These are phyloP conservation scores for Zaprionus kolodkinae DNA, from an alignment of 1,140 invertebrate species.

Conservation along the genomic window DNA sequence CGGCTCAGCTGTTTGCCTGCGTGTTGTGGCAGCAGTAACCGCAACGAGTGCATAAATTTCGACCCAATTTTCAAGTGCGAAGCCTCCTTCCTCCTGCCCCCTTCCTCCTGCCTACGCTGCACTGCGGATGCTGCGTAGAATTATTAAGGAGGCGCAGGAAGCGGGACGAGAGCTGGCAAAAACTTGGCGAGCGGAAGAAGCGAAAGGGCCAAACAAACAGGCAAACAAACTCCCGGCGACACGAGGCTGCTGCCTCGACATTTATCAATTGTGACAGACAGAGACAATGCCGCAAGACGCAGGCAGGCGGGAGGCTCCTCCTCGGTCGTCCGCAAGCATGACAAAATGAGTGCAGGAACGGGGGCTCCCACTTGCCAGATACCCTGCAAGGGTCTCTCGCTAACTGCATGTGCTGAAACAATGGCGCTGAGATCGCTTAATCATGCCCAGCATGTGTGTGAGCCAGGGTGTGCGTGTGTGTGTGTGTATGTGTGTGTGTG, in stretches of 20 bases:
- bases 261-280: slow-evolving; percentile 80
- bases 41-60: slow-evolving; percentile 79
- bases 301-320: background rate
- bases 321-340: slow-evolving; percentile 58
- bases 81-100: background rate
- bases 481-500: slow-evolving; percentile 79
- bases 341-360: slow-evolving; percentile 63
- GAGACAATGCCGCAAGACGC: slow-evolving; percentile 62
- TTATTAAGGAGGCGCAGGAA: slow-evolving; percentile 54
- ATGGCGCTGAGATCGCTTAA: slow-evolving; percentile 80
- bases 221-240: slow-evolving; percentile 47
- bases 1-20: slow-evolving; percentile 58
- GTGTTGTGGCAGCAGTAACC: slow-evolving; percentile 54
- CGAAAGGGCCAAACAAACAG: slow-evolving; percentile 34
- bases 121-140: slow-evolving; percentile 73
- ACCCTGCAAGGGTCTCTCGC: background rate
- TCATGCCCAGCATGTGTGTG: slow-evolving; percentile 78
- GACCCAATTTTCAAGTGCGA: slow-evolving; percentile 81
- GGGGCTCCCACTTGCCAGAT: background rate
- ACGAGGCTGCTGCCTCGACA: slow-evolving; percentile 62
- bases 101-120: slow-evolving; percentile 1
- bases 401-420: slow-evolving; percentile 60
- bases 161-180: slow-evolving; percentile 54
- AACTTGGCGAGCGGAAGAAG: slow-evolving; percentile 60
- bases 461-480: background rate